Base-by-base conservation (phyloP, 2,888 invertebrate species). In the Argyresthia albistria region DNA sequence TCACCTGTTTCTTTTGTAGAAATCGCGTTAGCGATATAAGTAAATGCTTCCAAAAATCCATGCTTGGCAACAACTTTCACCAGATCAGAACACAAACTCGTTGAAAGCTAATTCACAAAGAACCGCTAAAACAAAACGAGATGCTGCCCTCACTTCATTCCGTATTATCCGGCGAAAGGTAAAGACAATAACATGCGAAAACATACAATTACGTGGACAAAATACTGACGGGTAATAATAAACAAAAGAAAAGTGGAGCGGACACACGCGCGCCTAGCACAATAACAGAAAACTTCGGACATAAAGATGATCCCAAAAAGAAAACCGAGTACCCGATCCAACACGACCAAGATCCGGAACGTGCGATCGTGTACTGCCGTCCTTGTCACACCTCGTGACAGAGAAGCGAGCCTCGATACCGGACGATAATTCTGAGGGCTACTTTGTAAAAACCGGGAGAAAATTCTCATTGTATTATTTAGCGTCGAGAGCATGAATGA, bases 401-500 rank as follows among this genome's bases (percentile, higher is more conserved):
- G 4, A 8, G 39, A 39, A 39, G 39, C 11, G 42, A 12, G 12
- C 25, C 12, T 6, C 4, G 12, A 42, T 42, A 12, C 11, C 42
- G 15, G 15, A 15, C 46, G 46, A 46, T 14, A 43, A 48, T 43
- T 36, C 36, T 25, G 46, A 49, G 43, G 52, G 52, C 50, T 25
- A 53, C 51, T 51, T 51, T 43, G 14, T 45, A 55, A 55, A 54
- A 55, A 53, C 46, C 50, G 47, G 51, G 46, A 59, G 66, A 69
- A 71, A 67, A 70, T 66, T 73, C 64, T 71, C 73, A 73, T 71
- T 77, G 73, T 74, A 76, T 52, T 54, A 56, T 56, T 54, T 76
- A 71, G 71, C 78, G 67, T 65, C 25, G 25, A 25, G 25, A 76
- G 81, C 78, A 80, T 76, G 80, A 80, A 74, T 75, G 76, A 81